Evolutionary conservation across 1,140 invertebrate species (phyloP), one percentile per base, ranked within the genome.

Genomic region (Bathynomus jamesi): DNA sequence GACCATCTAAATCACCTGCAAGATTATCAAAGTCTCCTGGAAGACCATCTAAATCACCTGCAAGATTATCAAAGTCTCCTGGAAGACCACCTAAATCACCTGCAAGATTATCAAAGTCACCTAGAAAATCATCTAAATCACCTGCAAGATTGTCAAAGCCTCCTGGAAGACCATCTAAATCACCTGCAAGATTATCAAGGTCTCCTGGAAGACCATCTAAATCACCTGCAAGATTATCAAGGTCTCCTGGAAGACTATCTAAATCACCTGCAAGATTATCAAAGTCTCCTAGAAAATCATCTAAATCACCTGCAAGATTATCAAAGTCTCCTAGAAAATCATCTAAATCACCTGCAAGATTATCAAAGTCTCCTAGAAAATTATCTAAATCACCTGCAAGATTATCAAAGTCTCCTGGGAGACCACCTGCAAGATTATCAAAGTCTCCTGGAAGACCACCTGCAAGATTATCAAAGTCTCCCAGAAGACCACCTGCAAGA

Each of bases 261-360:
- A 53, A 1, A 53, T 3, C n/a, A n/a, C n/a, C 13, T 2, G 17
- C 66, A 2, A 30, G 4, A 46, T n/a, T 28, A 13, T 27, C 66
- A 17, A 8, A 28, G 5, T 68, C 66, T 13, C 32, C 66, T 25
- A 5, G 24, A 11, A 53, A 17, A 46, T 31, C 31, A 40, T 2
- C 32, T 0, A 68, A 60, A 17, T 68, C 66, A 17, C 66, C 28
- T 24, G n/a, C 65, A 25, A 28, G 21, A 2, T 11, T 27, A 7
- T 60, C 66, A 28, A 25, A 40, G 28, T 68, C 32, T 10, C 28
- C 66, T 25, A 53, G 21, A 32, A 53, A 60, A 46, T 68, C 66
- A 24, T 60, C 32, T 28, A 13, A 2, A 40, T 46, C 66, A 46
- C 13, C 13, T 1, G 17, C 11, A 24, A 29, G 17, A 64, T 53